Evolutionary conservation across 53 echinoderm and acorn worm genomes (phyloP).

Genomic region (Actinopyga echinites): DNA sequence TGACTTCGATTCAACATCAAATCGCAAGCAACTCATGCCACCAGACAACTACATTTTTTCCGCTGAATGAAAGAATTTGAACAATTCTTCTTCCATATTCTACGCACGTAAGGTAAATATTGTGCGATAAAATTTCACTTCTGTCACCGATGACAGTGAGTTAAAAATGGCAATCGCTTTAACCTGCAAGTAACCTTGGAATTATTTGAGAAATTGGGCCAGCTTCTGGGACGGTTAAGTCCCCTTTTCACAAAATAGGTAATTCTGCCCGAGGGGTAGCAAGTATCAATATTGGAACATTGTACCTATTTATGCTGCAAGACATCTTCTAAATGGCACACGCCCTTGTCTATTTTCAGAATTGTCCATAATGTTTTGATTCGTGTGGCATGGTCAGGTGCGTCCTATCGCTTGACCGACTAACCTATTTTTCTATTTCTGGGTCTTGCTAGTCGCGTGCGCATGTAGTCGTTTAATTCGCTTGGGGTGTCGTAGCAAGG

Average conservation of each 20-base stretch:
- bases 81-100: too few relatives aligned
- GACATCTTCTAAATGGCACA: neutral
- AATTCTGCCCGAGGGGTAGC: conserved; percentile 24
- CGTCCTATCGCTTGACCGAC: conserved; percentile 5
- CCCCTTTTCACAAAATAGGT: neutral
- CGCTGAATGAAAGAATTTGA: too few relatives aligned
- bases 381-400: neutral
- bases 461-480: conserved; percentile 22
- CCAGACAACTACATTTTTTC: too few relatives aligned
- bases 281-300: conserved; percentile 18
- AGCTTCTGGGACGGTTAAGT: neutral
- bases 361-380: conserved; percentile 16
- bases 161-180: too few relatives aligned
- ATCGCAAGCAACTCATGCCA: too few relatives aligned
- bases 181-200: too few relatives aligned
- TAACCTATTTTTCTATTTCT: neutral
- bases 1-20: too few relatives aligned
- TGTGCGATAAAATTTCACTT: too few relatives aligned
- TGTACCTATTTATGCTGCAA: neutral
- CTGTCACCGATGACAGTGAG: too few relatives aligned
- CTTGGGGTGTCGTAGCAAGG: conserved; percentile 29
- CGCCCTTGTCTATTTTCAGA: neutral
- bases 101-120: too few relatives aligned
- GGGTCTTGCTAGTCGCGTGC: conserved; percentile 23
- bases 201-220: conserved; percentile 5